These are phyloP conservation scores for Cantharis rustica DNA, from an alignment of 2,888 invertebrate genomes.

Conservation along the genomic window DNA sequence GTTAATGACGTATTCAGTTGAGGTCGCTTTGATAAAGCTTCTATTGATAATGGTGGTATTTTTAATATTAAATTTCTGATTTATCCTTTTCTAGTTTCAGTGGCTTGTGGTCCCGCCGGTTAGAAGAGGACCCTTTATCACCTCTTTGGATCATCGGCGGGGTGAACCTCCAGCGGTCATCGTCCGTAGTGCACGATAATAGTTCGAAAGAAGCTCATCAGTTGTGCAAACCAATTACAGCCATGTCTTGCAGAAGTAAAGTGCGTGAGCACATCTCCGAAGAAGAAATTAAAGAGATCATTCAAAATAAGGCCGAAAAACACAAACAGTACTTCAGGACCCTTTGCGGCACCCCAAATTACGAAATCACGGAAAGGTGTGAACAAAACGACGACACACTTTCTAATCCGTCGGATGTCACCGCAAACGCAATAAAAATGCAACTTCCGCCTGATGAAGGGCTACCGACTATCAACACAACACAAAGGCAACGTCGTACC, in stretches of 20 bases:
- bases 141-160: constrained; percentile 39
- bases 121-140: constrained; percentile 40
- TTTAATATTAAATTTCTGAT: neutral
- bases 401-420: constrained; percentile 3
- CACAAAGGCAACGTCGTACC: constrained; percentile 46
- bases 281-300: constrained; percentile 32
- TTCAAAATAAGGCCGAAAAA: constrained; percentile 47
- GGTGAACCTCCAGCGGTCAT: neutral
- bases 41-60: neutral
- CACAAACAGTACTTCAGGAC: constrained; percentile 47
- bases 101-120: constrained; percentile 48
- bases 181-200: neutral
- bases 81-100: constrained; percentile 45
- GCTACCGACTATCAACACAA: constrained; percentile 8
- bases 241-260: neutral
- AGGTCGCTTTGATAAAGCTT: neutral
- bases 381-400: neutral
- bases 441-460: constrained; percentile 16
- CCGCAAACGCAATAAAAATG: constrained; percentile 3
- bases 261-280: neutral
- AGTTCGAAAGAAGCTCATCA: neutral
- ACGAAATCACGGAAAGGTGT: neutral
- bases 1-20: neutral
- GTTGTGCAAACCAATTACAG: neutral
- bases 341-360: constrained; percentile 28